phyloP scores from a whole-genome alignment of 2,888 invertebrate species.

The Scrobipalpa costella region DNA sequence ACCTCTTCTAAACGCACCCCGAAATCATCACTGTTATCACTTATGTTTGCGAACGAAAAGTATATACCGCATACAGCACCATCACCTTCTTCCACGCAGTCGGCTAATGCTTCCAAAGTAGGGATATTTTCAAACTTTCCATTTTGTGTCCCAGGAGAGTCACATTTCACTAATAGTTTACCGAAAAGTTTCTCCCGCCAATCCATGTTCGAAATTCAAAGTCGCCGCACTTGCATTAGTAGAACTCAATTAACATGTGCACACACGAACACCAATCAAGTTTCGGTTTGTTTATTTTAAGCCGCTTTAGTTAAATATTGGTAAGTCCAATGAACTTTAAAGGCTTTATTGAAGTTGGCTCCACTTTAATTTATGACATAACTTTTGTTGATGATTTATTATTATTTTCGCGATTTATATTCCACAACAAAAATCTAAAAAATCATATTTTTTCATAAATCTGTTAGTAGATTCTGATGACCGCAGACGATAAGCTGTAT shows the following conservation, averaged over 20 bases:
- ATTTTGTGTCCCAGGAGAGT: constrained; percentile 61
- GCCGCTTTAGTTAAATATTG: constrained; percentile 19
- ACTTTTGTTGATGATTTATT: constrained; percentile 11
- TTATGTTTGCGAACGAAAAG: constrained; percentile 86
- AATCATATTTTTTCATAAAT: not conserved
- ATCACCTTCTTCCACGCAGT: constrained; percentile 73
- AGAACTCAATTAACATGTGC: constrained; percentile 21
- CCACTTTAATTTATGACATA: constrained; percentile 1
- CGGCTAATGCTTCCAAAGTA: constrained; percentile 70
- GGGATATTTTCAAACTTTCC: constrained; percentile 71
- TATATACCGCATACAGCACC: constrained; percentile 83
- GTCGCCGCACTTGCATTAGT: not conserved
- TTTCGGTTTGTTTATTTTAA: constrained; percentile 29
- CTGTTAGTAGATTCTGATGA: not conserved
- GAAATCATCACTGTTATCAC: constrained; percentile 85
- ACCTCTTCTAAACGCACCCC: constrained; percentile 83
- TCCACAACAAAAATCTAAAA: not conserved
- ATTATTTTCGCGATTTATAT: not conserved
- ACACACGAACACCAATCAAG: constrained; percentile 27
- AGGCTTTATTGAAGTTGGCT: not conserved
- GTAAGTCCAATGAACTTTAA: constrained; percentile 14
- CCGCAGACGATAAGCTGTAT: constrained; percentile 8
- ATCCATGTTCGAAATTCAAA: constrained; percentile 59
- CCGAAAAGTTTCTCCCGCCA: constrained; percentile 84
- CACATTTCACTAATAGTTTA: constrained; percentile 77